Evolutionary conservation across 2,797 vertebrate genomes (phyloP).

Genomic region (Hypotaenidia okinawae): DNA sequence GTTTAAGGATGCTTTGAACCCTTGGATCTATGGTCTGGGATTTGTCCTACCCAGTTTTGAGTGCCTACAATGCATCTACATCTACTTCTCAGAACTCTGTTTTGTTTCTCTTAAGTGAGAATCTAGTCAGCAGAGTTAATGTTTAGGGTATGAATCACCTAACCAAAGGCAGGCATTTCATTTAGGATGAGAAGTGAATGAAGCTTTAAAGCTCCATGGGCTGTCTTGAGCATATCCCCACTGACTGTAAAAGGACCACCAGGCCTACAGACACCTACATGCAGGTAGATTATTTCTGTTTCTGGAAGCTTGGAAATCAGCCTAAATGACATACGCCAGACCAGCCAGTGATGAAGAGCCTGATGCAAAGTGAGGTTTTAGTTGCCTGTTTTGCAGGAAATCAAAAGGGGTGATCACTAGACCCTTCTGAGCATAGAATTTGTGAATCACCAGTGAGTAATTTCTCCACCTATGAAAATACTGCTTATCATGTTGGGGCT

Average conservation of each 20-base stretch:
- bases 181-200: background rate
- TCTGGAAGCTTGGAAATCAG: background rate
- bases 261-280: background rate
- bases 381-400: slow-evolving; percentile 15
- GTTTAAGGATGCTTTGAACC: background rate
- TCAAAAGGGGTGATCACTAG: background rate
- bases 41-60: background rate
- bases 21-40: background rate
- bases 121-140: background rate
- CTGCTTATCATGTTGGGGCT: slow-evolving; percentile 31
- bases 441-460: slow-evolving; percentile 65
- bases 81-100: background rate
- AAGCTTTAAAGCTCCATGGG: background rate
- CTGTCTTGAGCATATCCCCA: background rate
- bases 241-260: background rate
- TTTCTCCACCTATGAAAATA: slow-evolving; percentile 49
- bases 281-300: background rate
- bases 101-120: background rate
- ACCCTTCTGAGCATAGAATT: slow-evolving; percentile 27
- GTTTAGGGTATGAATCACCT: background rate
- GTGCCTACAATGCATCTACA: background rate
- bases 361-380: background rate
- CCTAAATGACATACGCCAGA: background rate
- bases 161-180: background rate
- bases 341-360: background rate